Base-by-base conservation (phyloP, 2,113 vertebrate species). In the Callorhinus ursinus region DNA sequence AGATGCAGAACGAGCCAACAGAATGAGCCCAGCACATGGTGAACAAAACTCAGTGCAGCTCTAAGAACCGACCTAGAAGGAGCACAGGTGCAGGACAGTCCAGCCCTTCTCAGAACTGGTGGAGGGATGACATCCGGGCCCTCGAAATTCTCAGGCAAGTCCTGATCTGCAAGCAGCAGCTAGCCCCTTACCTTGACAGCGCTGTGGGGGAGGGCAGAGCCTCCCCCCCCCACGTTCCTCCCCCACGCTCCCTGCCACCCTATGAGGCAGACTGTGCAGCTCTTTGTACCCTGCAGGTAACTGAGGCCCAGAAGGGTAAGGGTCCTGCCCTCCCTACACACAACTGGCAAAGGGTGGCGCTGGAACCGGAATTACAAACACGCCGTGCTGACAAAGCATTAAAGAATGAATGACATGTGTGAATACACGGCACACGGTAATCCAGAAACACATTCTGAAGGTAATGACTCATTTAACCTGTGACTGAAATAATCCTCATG, bases 141-240 rank as follows among this genome's bases (percentile, higher is more conserved):
- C 31, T 39, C 42, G 53, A 67, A 10, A 19, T 11, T 42, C 59
- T 53, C 46, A 12, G 46, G 46, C 14, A n/a, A 49, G 81, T n/a
- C 46, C 57, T 9, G 22, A 55, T 26, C 19, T 36, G 28, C 36
- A 83, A 19, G 79, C 36, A 90, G 53, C 51, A 93, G 53, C 42
- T 21, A 10, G 5, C 5, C n/a, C 49, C 51, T 89, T 19, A n/a
- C 51, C 8, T 1, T 10, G 55, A 22, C 24, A 21, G 57, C 21
- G 4, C 28, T 39, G 36, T 16, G 2, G 26, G 42, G 28, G 7
- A 10, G 7, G 28, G 8, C n/a, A 28, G 26, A 84, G 36, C 36
- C 69, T 69, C 36, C 33, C 12, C 1, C 1, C 10, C 12, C 1
- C 10, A 22, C 2, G 18, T 5, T 5, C 31, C 24, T 9, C 77